A percentile compares a stretch with the other conserved stretches of the same genome.
Evolutionary conservation across 2,888 invertebrate species (phyloP).

Genomic region (Dryomyza anilis): DNA sequence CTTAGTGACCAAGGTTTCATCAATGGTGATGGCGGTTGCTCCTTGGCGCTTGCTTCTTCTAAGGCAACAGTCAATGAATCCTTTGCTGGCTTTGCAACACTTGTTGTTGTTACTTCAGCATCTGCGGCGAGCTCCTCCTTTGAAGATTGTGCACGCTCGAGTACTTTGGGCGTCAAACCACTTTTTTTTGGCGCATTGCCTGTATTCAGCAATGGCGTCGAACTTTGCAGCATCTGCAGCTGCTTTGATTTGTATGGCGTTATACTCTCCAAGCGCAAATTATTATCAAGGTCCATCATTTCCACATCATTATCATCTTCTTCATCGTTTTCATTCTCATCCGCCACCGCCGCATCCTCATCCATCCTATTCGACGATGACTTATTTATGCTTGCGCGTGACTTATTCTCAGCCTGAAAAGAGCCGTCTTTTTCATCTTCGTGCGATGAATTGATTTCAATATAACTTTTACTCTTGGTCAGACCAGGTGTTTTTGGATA

Average conservation of each 20-base stretch:
- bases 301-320: no score
- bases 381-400: no score
- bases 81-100: no score
- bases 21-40: conserved; percentile 62
- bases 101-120: not conserved
- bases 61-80: not conserved
- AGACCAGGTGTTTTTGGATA: conserved; percentile 50
- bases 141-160: no score
- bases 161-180: no score
- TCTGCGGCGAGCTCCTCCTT: no score
- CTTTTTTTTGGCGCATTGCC: not conserved
- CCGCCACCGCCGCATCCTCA: no score
- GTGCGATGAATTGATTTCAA: conserved; percentile 28
- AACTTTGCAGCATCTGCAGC: conserved; percentile 27
- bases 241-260: conserved; percentile 34
- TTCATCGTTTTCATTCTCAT: no score
- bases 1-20: conserved; percentile 40
- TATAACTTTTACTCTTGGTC: conserved; percentile 38
- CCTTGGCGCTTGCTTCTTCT: not conserved
- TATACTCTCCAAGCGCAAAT: no score
- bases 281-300: no score
- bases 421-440: conserved; percentile 16
- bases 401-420: conserved; percentile 20
- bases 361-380: no score
- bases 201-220: conserved; percentile 26